Percentiles rank a stretch among this genome's conserved stretches.
phyloP scores from a whole-genome alignment of 2,113 vertebrate genomes.

The Hippocampus abdominalis region DNA sequence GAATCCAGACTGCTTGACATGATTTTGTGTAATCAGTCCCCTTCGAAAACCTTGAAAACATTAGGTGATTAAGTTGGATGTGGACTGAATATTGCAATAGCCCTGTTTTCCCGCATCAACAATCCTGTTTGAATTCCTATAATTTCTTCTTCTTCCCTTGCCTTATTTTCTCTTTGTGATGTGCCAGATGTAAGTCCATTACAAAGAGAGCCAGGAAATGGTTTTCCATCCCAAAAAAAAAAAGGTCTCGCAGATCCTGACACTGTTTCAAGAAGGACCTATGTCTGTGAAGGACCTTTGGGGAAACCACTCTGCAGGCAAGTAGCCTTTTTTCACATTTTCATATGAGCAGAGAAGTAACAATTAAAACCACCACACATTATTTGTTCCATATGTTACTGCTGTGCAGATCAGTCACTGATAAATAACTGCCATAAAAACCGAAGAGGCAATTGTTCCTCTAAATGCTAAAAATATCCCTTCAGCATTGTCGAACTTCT shows the following conservation, averaged over 20 bases:
- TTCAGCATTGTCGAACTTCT: slow-evolving; percentile 43
- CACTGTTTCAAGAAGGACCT: slow-evolving; percentile 58
- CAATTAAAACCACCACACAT: slow-evolving; percentile 38
- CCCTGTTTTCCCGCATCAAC: slow-evolving; percentile 61
- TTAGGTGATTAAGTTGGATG: slow-evolving; percentile 37
- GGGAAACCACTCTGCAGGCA: slow-evolving; percentile 39
- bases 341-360: slow-evolving; percentile 23
- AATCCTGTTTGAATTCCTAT: slow-evolving; percentile 64
- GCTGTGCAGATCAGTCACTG: slow-evolving; percentile 22
- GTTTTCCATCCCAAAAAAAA: slow-evolving; percentile 39
- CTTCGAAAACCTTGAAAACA: slow-evolving; percentile 30
- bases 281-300: slow-evolving; percentile 45
- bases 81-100: slow-evolving; percentile 47
- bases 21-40: slow-evolving; percentile 37
- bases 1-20: slow-evolving; percentile 23
- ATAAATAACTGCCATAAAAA: slow-evolving; percentile 17
- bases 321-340: slow-evolving; percentile 24
- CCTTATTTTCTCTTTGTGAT: slow-evolving; percentile 55
- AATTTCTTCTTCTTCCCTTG: slow-evolving; percentile 62
- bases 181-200: slow-evolving; percentile 61
- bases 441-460: slow-evolving; percentile 25
- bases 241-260: slow-evolving; percentile 43
- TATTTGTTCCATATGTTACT: slow-evolving; percentile 34
- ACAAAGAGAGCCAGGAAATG: slow-evolving; percentile 63
- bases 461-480: slow-evolving; percentile 50